Evolutionary conservation across 2,797 vertebrate species (phyloP), one percentile per base, ranked within the genome.

Genomic region (Sebastes hubbsi): DNA sequence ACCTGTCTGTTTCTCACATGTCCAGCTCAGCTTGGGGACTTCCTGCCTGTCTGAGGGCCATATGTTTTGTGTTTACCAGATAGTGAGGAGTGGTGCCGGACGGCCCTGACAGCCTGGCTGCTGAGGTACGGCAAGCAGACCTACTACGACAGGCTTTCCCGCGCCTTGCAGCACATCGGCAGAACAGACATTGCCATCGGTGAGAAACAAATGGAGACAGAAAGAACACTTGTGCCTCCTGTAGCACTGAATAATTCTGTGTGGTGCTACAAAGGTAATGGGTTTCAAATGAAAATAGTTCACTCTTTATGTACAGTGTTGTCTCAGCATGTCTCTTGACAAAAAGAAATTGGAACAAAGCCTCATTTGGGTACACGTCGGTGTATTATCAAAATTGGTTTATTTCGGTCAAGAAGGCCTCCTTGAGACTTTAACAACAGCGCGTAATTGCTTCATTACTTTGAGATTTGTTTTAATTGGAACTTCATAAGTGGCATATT

Each of bases 121-220:
- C 62, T 65, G 34, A 81, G 42, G 0, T 71, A 92, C 0, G 95
- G 95, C 0, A 27, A 94, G 18, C 68, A 62, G 62, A 94, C 86
- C 2, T 94, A 96, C 76, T 97, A 96, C 91, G 97, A 98, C 93
- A 95, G 94, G 22, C 91, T 99, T 74, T 92, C 92, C 6, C 94
- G 94, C 0, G 94, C 93, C 82, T 93, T 98, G 72, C 95, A 83
- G 54, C 93, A 88, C 16, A 92, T 97, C 2, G 96, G 97, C 20
- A 96, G 97, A 60, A 87, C 93, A 0, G 97, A 98, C 86, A 90
- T 98, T 3, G 96, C 97, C 54, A 69, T 92, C 18, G 95, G 95
- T 97, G 87, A 95, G 94, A 73, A 64, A 29, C 46, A 80, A 67
- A 69, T 0, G 25, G 22, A 63, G 20, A 54, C 18, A 32, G 32